Conservation (phyloP, 2,797 vertebrate genomes). For the Cichlasoma orientale region DNA sequence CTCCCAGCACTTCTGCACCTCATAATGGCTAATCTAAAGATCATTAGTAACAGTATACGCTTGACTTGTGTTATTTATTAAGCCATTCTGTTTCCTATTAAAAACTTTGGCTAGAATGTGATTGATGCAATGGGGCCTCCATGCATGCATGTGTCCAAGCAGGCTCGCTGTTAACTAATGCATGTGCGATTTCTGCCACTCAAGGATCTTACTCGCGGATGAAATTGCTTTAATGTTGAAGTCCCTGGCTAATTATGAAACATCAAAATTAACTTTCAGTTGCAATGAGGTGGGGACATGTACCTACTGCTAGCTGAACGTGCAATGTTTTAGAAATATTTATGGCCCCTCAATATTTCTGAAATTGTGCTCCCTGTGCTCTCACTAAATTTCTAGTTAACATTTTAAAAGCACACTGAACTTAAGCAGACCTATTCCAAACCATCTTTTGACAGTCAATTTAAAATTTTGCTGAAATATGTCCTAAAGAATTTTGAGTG, state of each 20-base stretch:
- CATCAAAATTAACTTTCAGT: conserved; percentile 57
- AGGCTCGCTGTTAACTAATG: conserved; percentile 25
- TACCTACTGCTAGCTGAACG: not conserved
- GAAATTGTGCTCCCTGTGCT: not conserved
- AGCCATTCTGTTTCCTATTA: conserved; percentile 73
- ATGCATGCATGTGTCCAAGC: conserved; percentile 42
- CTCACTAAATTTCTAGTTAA: not conserved
- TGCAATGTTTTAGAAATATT: conserved; percentile 9
- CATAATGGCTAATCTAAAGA: conserved; percentile 80
- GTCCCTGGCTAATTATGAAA: conserved; percentile 50
- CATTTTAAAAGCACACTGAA: not conserved
- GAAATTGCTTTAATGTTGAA: conserved; percentile 63
- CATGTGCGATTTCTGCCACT: conserved; percentile 44
- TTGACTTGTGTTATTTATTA: conserved; percentile 76
- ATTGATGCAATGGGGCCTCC: conserved; percentile 62
- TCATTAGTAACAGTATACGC: conserved; percentile 76
- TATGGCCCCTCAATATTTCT: not conserved
- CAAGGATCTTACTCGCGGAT: conserved; percentile 56
- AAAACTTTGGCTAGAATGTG: conserved; percentile 58
- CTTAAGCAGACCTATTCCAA: not conserved
- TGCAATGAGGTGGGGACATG: not conserved
- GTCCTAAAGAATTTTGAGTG: not conserved
- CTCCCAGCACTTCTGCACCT: conserved; percentile 74
- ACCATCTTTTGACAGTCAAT: not conserved
- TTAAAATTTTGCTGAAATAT: not conserved